Conservation (phyloP, 2,797 vertebrate species). For the Hafferia zeledoni region DNA sequence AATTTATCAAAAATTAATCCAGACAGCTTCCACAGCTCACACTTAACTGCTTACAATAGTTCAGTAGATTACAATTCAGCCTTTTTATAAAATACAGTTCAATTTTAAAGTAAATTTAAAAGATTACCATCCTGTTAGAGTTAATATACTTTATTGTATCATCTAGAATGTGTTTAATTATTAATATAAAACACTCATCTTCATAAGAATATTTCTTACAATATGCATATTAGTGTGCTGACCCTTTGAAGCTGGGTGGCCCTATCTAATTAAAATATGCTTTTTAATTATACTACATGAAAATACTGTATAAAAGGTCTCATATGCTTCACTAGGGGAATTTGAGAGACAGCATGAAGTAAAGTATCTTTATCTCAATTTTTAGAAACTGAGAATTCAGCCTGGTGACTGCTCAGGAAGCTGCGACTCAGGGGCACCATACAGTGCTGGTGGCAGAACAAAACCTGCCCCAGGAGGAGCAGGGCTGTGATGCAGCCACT, state of each 20-base stretch:
- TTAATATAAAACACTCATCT: not conserved
- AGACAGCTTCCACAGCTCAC: not conserved
- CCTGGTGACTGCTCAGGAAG: rapidly evolving
- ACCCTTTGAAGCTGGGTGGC: not conserved
- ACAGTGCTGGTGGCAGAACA: not conserved
- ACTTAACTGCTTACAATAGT: not conserved
- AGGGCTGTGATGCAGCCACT: not conserved
- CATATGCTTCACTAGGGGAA: not conserved
- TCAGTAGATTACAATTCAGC: not conserved
- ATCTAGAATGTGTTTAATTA: not conserved
- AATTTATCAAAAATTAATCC: not conserved
- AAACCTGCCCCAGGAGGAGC: slow-evolving; percentile 1
- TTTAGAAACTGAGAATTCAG: not conserved
- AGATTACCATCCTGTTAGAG: not conserved
- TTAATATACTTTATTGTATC: not conserved
- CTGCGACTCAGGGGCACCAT: rapidly evolving
- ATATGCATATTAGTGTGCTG: not conserved
- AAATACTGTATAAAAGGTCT: not conserved
- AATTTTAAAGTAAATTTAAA: not conserved
- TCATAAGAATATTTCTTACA: not conserved
- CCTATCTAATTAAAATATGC: not conserved
- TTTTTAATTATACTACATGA: not conserved
- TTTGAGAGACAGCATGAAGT: not conserved
- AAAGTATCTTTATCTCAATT: not conserved
- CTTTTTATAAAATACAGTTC: not conserved